A percentile compares a stretch with the other conserved stretches of the same genome.
Conservation (phyloP, 1,140 invertebrate genomes). For the Hypothenemus hampei region DNA sequence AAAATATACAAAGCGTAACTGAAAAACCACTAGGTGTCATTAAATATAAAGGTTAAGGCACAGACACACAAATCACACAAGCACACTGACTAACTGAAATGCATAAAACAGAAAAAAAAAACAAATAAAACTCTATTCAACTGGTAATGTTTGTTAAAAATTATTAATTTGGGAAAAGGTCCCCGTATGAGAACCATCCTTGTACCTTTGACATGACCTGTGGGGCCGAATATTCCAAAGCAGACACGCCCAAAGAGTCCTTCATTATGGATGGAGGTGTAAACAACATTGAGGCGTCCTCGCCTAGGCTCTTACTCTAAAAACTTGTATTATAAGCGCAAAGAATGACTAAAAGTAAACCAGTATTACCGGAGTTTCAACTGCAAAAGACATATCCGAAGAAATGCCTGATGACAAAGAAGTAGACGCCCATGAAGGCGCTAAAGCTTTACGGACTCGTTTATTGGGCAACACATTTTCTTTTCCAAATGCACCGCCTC, state of each 20-base stretch:
- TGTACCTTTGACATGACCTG: conserved; percentile 44
- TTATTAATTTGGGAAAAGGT: conserved; percentile 40
- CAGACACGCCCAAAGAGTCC: conserved; percentile 52
- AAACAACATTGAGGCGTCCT: conserved; percentile 74
- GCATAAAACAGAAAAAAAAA: too few species aligned
- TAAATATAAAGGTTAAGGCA: too few species aligned
- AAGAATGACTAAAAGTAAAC: not conserved
- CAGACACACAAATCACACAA: too few species aligned
- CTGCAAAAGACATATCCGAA: conserved; percentile 58
- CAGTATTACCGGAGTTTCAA: conserved; percentile 73
- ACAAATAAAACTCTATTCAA: too few species aligned
- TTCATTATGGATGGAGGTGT: conserved; percentile 74
- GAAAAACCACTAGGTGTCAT: too few species aligned
- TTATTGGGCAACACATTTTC: conserved; percentile 65
- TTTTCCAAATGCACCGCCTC: conserved; percentile 50
- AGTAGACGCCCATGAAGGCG: conserved; percentile 63
- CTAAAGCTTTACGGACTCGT: conserved; percentile 69
- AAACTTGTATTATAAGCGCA: conserved; percentile 20
- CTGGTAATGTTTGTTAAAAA: not conserved
- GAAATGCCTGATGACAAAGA: conserved; percentile 49
- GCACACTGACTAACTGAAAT: too few species aligned
- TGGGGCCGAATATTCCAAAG: conserved; percentile 36
- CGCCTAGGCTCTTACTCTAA: conserved; percentile 78
- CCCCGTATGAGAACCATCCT: conserved; percentile 42
- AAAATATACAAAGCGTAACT: too few species aligned